Base-by-base conservation (phyloP, 2,797 vertebrate genomes). In the Heliangelus exortis region DNA sequence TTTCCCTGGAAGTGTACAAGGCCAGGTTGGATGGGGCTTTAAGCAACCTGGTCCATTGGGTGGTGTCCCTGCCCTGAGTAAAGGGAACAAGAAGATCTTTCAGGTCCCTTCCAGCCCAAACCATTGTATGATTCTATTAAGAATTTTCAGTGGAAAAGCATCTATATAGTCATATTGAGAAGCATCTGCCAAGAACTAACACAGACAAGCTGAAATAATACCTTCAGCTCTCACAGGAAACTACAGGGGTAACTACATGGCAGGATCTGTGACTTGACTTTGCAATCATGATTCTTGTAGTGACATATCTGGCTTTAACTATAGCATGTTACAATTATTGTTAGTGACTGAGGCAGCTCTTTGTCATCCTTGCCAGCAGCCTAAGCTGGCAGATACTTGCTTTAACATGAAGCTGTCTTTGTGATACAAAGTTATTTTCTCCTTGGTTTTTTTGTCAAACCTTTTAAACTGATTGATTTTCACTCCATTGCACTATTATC, bases 171-270 rank as follows among this genome's bases (percentile, higher is more conserved):
- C 33, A 63, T 33, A 22, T 57, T 59, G 74, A 86, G 23, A 5
- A 91, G 51, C 16, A 51, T 29, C 36, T 74, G 26, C 28, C 47
- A 75, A 23, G 50, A 87, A 88, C 77, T 69, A 74, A 63, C 14
- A 50, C 8, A 59, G 15, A 26, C 6, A 71, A 20, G 41, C 39
- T 61, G 21, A 4, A 33, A 76, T 77, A 59, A 26, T 39, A 55
- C 10, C 26, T 71, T 78, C 50, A 29, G 15, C n/a, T 84, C 12
- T 77, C 54, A 72, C 12, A 66, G 22, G 12, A 75, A 43, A 82
- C 74, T 39, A 53, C 15, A 2, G 0, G 7, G 5, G 4, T 48
- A 82, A 53, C 17, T n/a, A 74, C 8, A 47, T 1, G n/a, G 31
- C 21, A 55, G 25, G 47, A 77, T 54, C 50, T 73, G 63, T 65